Evolutionary conservation across 2,797 vertebrate species (phyloP), one percentile per base, ranked within the genome.

Genomic region (Ptychobarbus kaznakovi): DNA sequence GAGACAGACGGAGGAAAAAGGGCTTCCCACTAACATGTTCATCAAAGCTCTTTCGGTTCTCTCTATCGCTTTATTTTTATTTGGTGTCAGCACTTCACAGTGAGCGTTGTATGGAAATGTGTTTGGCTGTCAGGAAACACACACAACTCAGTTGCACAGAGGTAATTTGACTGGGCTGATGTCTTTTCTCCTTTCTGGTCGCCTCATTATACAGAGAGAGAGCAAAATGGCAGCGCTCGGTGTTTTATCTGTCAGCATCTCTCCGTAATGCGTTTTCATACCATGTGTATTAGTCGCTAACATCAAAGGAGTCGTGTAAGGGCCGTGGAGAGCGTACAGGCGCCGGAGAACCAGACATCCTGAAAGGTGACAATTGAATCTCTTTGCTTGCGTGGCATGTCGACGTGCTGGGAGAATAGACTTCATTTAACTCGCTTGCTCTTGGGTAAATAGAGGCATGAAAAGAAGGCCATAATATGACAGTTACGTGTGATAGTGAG

Each of bases 301-400:
- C 91, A 90, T 92, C 92, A 92, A 92, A 92, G 90, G 81, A 56
- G 76, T 76, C 84, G 79, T 87, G 86, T 86, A 80, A 78, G 82
- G 83, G 86, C 87, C 86, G 72, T 56, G 10, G 69, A 82, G 73
- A 81, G 75, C 38, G 20, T 6, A 44, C n/a, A 65, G 80, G 83
- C 46, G 79, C 70, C 86, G n/a, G 38, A 86, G 85, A 84, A 90
- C 86, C 70, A 80, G 83, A 69, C 82, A 89, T 90, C 86, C 84
- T 87, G 91, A 89, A 90, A 89, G 90, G 90, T 89, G 91, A 92
- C 89, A 90, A 90, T 90, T 92, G 90, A 91, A 92, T 89, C 78
- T 90, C 88, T 90, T 88, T 86, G 76, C 88, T 87, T 83, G 87
- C 51, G 83, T 85, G 82, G 85, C 79, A 86, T 86, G 88, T 85